phyloP scores from a whole-genome alignment of 2,797 vertebrate genomes.

The Chromobotia macracanthus region DNA sequence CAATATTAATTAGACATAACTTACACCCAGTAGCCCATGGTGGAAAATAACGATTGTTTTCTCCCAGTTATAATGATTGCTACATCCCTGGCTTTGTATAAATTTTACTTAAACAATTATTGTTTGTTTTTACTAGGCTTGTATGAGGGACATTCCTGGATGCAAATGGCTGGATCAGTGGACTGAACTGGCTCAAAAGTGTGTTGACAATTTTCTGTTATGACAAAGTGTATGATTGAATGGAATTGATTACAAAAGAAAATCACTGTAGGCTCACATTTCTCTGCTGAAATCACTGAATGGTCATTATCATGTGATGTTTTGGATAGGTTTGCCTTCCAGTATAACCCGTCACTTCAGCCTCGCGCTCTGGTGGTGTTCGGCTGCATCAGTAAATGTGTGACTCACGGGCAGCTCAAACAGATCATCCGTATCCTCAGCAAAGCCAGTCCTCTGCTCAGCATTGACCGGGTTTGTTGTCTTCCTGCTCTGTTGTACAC shows the following conservation, averaged over 20 bases:
- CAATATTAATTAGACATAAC: too few relatives aligned
- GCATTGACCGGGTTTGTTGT: slow-evolving; percentile 74
- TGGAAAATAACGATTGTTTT: too few relatives aligned
- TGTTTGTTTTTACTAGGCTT: slow-evolving; percentile 78
- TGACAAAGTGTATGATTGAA: too few relatives aligned
- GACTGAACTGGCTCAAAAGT: slow-evolving; percentile 98
- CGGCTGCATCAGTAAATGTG: slow-evolving; percentile 95
- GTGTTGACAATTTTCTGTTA: slow-evolving; percentile 37
- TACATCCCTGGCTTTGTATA: background rate
- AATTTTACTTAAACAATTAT: too few relatives aligned
- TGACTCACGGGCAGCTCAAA: slow-evolving; percentile 92
- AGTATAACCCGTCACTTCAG: slow-evolving; percentile 97
- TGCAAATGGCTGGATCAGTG: slow-evolving; percentile 99
- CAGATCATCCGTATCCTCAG: slow-evolving; percentile 97
- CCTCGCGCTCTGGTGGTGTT: slow-evolving; percentile 95
- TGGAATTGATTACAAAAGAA: background rate
- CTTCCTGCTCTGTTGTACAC: background rate
- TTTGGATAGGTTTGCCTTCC: slow-evolving; percentile 75
- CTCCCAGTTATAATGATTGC: too few relatives aligned
- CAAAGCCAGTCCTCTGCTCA: slow-evolving; percentile 88
- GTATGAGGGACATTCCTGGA: slow-evolving; percentile 95
- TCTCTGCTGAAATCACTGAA: too few relatives aligned
- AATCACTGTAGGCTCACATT: too few relatives aligned
- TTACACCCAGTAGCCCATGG: too few relatives aligned
- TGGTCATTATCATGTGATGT: background rate